Evolutionary conservation across 92 coral and sea anemone species (phyloP).

Genomic region (Umimayanthus kanabou): DNA sequence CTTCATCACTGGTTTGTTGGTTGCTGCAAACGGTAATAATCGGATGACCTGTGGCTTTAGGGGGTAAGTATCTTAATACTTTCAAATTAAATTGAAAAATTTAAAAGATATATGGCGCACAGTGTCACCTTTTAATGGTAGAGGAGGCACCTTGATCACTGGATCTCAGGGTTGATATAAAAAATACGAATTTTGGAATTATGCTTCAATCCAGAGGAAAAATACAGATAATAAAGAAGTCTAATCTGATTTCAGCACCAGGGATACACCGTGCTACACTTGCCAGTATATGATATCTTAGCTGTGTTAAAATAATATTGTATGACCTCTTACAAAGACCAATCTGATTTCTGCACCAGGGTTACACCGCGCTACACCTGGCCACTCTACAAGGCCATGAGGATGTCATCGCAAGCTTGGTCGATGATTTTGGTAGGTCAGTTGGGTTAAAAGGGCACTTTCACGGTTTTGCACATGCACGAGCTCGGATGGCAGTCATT

Average conservation of each 20-base stretch:
- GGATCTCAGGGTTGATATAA: no score
- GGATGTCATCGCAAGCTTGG: slow-evolving; percentile 62
- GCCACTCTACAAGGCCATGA: slow-evolving; percentile 84
- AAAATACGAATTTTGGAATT: no score
- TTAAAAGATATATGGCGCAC: neutral
- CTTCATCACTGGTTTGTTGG: neutral
- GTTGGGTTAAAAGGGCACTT: neutral
- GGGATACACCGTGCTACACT: slow-evolving; percentile 90
- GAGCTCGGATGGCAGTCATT: no score
- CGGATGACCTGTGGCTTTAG: neutral
- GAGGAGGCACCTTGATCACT: no score
- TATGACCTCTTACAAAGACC: neutral
- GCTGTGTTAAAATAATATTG: no score
- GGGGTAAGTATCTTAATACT: neutral
- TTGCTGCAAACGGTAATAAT: neutral
- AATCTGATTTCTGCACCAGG: slow-evolving; percentile 50
- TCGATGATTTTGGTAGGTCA: slow-evolving; percentile 80
- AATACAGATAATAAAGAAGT: no score
- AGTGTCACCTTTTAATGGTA: neutral
- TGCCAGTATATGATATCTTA: slow-evolving; percentile 46
- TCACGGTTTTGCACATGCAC: no score
- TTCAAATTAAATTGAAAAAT: neutral
- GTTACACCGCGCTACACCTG: slow-evolving; percentile 91
- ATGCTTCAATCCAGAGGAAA: no score
- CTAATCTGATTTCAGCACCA: slow-evolving; percentile 12